Evolutionary conservation across 2,797 vertebrate species (phyloP).

Genomic region (Austrolebias charrua): DNA sequence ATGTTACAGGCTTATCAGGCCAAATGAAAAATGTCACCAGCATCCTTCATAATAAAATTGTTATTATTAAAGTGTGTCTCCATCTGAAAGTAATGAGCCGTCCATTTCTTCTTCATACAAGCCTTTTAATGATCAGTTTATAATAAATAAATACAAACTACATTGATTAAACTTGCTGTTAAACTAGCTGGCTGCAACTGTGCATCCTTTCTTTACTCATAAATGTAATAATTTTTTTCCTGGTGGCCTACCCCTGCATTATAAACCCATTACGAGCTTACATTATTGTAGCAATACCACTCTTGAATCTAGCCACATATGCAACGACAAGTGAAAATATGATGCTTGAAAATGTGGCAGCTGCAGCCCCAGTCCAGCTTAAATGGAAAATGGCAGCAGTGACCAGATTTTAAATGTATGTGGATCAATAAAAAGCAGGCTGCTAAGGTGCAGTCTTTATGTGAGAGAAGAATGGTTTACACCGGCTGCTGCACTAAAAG

Average conservation of each 20-base stretch:
- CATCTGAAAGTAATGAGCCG: slow-evolving; percentile 15
- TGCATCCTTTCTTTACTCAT: background rate
- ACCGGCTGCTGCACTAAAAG: slow-evolving; percentile 75
- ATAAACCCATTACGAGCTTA: background rate
- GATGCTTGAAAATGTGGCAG: slow-evolving; percentile 76
- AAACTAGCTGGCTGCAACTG: background rate
- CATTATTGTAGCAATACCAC: too few species aligned
- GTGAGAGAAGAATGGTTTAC: slow-evolving; percentile 75
- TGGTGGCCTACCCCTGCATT: background rate
- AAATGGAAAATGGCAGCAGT: slow-evolving; percentile 81
- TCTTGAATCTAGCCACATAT: background rate
- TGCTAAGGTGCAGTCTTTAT: slow-evolving; percentile 66
- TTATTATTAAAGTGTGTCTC: slow-evolving; percentile 4
- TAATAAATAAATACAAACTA: slow-evolving; percentile 5
- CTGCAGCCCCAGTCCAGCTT: slow-evolving; percentile 77
- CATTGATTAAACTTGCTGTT: background rate
- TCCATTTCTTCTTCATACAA: slow-evolving; percentile 1
- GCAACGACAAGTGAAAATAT: slow-evolving; percentile 66
- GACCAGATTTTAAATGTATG: slow-evolving; percentile 89
- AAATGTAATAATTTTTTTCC: background rate
- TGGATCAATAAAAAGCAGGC: slow-evolving; percentile 85
- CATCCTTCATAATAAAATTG: slow-evolving; percentile 5
- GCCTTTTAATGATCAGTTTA: slow-evolving; percentile 13
- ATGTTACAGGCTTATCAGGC: background rate
- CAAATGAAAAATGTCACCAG: slow-evolving; percentile 2